Base-by-base conservation (phyloP, 2,888 invertebrate species). In the Agrenia bidenticulata region DNA sequence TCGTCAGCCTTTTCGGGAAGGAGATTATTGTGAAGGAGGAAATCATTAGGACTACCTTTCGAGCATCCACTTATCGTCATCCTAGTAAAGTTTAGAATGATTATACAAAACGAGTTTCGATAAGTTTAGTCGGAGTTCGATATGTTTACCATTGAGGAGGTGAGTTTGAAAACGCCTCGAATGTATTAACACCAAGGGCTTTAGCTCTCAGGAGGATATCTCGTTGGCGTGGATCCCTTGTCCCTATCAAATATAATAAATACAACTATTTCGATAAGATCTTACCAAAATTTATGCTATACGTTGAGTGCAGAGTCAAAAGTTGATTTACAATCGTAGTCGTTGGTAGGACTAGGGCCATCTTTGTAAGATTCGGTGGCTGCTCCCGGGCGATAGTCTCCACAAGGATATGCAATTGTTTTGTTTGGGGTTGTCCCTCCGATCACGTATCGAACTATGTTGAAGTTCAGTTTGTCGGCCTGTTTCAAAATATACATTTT, bases 51-150 rank as follows among this genome's bases (percentile, higher is more conserved):
- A 23, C 63, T 65, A 39, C 69, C 69, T 63, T 69, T 69, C 0
- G 75, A 70, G n/a, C 75, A 76, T 5, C 75, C 75, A 11, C 61
- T 63, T 11, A 72, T 70, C 13, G 75, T 76, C 64, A 76, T 65
- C 75, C 75, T 73, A 9, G 26, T 15, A 0, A n/a, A 56, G 58
- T 19, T 24, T 15, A 50, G 26, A 24, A 42, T 51, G 51, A 24
- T 7, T 21, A 7, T n/a, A n/a, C n/a, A n/a, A n/a, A n/a, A 4
- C 51, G 15, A 21, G n/a, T 51, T 51, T 51, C 2, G 23, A 7
- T 51, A 5, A 51, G 9, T 56, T 56, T 17, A n/a, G 15, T 13
- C 23, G 13, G 17, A 7, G 17, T 1, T 39, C 2, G 50, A 39
- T n/a, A 57, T 37, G 27, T 62, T 5, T 60, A 75, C 75, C 75